These are phyloP conservation scores for Leptatherina wallacei DNA, from an alignment of 2,797 vertebrate species.

Conservation along the genomic window DNA sequence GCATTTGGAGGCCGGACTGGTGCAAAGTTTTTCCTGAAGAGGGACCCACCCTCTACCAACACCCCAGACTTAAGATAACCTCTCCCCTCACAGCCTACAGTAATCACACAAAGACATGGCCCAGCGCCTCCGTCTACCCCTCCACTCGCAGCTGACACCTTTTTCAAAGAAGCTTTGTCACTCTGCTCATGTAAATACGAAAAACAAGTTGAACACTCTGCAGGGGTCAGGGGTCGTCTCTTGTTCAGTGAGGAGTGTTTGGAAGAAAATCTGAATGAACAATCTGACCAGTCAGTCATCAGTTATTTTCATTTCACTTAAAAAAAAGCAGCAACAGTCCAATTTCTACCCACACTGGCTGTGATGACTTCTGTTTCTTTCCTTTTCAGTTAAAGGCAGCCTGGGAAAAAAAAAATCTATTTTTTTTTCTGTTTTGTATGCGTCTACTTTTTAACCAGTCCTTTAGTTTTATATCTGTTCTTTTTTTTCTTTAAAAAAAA, in stretches of 20 bases:
- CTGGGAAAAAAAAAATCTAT: slow-evolving; percentile 32
- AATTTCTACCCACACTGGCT: slow-evolving; percentile 58
- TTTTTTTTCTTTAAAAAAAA: background rate
- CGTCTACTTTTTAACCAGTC: slow-evolving; percentile 39
- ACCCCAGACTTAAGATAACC: slow-evolving; percentile 52
- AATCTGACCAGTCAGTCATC: background rate
- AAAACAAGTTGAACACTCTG: slow-evolving; percentile 55
- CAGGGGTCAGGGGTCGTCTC: slow-evolving; percentile 52
- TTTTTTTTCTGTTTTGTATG: slow-evolving; percentile 8
- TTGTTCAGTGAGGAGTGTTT: slow-evolving; percentile 36
- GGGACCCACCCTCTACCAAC: slow-evolving; percentile 39
- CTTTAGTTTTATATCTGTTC: slow-evolving; percentile 15
- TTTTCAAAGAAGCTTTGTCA: slow-evolving; percentile 44
- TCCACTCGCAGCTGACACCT: slow-evolving; percentile 47
- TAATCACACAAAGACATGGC: slow-evolving; percentile 70
- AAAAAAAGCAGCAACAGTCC: slow-evolving; percentile 50
- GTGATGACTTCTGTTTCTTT: slow-evolving; percentile 53
- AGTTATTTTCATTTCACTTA: slow-evolving; percentile 28
- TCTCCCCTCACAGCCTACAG: slow-evolving; percentile 57
- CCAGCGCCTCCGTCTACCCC: slow-evolving; percentile 51
- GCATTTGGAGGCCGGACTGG: slow-evolving; percentile 61
- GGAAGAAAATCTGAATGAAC: slow-evolving; percentile 44
- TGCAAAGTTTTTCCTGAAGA: slow-evolving; percentile 60
- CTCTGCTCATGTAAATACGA: slow-evolving; percentile 69
- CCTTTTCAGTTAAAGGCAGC: slow-evolving; percentile 40